Evolutionary conservation across 2,888 invertebrate species (phyloP), one percentile per base, ranked within the genome.

Genomic region (Hofmannophila pseudospretella): DNA sequence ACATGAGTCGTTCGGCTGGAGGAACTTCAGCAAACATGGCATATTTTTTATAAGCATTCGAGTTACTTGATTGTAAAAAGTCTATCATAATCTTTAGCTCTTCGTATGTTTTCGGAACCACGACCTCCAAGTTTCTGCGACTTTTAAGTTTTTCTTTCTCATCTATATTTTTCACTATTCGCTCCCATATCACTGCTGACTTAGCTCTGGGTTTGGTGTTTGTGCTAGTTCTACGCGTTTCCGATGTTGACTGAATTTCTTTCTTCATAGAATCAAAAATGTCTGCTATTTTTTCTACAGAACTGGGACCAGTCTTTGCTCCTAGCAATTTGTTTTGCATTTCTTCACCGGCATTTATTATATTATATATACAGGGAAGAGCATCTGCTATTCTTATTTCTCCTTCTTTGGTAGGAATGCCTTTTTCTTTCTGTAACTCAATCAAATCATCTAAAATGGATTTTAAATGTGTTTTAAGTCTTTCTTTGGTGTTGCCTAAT

Each of bases 361-460:
- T 51, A 36, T 77, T 76, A 42, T 70, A 73, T 41, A 85, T 65
- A 43, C 85, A 85, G 10, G 85, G 85, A 9, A 86, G 45, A 0
- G 65, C 69, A 37, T 80, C 70, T 2, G 59, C 54, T 30, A 84
- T 54, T 35, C 65, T 65, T 22, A 73, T 47, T 11, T 67, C 59
- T 4, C 47, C 45, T 26, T 55, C 60, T 28, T 52, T 52, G 16
- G 41, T 43, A 19, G 49, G 35, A 26, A 59, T 44, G 0, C 71
- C 70, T 41, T 57, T 61, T 10, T 63, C 60, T 34, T 58, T 66
- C 49, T 79, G 74, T 38, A 86, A 42, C 34, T 79, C 77, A 9
- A 69, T 43, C 12, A 86, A 47, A 52, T 84, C 84, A 40, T 77
- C 67, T 16, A 84, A 53, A 16, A 86, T 72, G 4, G 58, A 60